phyloP scores from a whole-genome alignment of 2,113 vertebrate species.

The Albula goreensis region DNA sequence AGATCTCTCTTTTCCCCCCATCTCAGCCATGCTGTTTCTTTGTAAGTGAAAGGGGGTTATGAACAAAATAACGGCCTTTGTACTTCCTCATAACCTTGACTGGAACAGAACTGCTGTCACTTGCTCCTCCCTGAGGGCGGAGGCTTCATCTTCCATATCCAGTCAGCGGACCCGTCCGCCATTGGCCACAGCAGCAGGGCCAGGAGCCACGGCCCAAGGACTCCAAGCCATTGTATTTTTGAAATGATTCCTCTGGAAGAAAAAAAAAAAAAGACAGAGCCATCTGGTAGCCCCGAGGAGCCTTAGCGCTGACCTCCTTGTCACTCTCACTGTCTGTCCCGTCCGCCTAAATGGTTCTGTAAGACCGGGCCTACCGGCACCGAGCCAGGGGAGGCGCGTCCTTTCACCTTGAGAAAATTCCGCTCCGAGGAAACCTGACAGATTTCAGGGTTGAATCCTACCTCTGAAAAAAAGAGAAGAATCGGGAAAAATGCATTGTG shows the following conservation, averaged over 20 bases:
- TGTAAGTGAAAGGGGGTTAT: neutral
- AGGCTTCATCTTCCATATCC: slow-evolving; percentile 12
- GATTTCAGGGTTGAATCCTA: slow-evolving; percentile 40
- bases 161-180: neutral
- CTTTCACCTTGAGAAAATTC: slow-evolving; percentile 49
- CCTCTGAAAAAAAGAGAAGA: slow-evolving; percentile 27
- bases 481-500: too few relatives aligned
- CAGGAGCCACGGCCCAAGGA: slow-evolving; percentile 4
- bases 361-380: slow-evolving; percentile 43
- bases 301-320: slow-evolving; percentile 35
- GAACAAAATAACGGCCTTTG: slow-evolving; percentile 31
- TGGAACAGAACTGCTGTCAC: slow-evolving; percentile 32
- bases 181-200: neutral
- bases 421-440: slow-evolving; percentile 50
- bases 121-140: neutral
- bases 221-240: slow-evolving; percentile 36
- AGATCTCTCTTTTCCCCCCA: slow-evolving; percentile 18
- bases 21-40: neutral
- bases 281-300: slow-evolving; percentile 47
- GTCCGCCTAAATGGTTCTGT: slow-evolving; percentile 37
- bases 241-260: slow-evolving; percentile 28
- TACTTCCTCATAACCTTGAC: slow-evolving; percentile 44
- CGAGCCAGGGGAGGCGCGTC: slow-evolving; percentile 44
- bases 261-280: slow-evolving; percentile 31
- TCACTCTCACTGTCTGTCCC: slow-evolving; percentile 32